Percentiles rank a stretch among this genome's conserved stretches.
phyloP scores from a whole-genome alignment of 2,888 invertebrate species.

The Lysandra bellargus region DNA sequence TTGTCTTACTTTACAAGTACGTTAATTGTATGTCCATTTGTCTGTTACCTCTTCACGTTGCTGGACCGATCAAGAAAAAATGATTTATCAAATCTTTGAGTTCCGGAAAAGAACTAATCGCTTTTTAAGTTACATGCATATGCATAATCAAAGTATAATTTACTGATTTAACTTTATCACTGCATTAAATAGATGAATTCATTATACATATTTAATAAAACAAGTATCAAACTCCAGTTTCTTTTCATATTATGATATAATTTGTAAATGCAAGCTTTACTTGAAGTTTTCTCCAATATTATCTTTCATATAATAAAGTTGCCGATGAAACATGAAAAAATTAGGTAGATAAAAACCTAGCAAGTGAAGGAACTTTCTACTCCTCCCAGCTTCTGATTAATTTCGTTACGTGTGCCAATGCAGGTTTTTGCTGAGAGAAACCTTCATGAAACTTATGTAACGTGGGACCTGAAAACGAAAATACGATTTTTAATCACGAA shows the following conservation, averaged over 20 bases:
- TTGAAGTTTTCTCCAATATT: background rate
- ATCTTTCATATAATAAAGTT: background rate
- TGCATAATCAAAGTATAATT: too few species aligned
- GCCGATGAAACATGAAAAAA: background rate
- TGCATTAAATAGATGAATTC: too few species aligned
- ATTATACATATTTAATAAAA: too few species aligned
- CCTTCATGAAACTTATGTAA: constrained; percentile 2
- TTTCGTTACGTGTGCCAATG: constrained; percentile 17
- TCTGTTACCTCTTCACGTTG: too few species aligned
- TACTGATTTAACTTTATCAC: too few species aligned
- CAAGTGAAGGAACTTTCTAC: background rate
- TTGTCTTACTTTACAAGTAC: background rate
- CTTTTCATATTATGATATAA: too few species aligned
- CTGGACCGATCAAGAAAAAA: too few species aligned
- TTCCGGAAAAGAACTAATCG: too few species aligned
- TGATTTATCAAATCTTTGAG: too few species aligned
- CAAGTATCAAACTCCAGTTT: too few species aligned
- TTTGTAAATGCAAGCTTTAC: background rate
- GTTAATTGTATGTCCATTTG: too few species aligned
- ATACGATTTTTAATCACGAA: background rate
- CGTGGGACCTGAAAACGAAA: background rate
- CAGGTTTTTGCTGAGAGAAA: background rate
- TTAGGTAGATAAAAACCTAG: background rate
- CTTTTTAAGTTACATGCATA: too few species aligned
- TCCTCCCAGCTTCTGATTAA: constrained; percentile 8